Evolutionary conservation across 2,888 invertebrate species (phyloP).

Genomic region (Orthosia incerta): DNA sequence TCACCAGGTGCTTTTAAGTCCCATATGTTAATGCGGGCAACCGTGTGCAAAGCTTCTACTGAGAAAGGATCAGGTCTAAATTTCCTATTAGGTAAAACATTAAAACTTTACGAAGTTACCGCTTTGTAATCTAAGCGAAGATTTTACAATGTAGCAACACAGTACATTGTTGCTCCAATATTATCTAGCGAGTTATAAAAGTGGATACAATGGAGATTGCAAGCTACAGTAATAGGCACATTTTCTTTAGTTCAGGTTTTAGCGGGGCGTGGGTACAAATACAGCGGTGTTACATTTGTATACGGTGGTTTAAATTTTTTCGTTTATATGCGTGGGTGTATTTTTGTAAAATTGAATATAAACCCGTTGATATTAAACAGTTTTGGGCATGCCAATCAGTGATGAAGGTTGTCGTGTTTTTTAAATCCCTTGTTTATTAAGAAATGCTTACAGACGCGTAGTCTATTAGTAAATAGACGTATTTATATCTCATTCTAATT

Average conservation of each 20-base stretch:
- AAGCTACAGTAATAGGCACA: conserved; percentile 23
- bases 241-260: conserved; percentile 25
- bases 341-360: background rate
- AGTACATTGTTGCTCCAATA: conserved; percentile 38
- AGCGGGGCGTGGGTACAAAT: background rate
- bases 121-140: conserved; percentile 4
- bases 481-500: background rate
- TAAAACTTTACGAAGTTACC: conserved; percentile 15
- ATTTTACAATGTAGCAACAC: conserved; percentile 35
- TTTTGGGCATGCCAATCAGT: background rate
- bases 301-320: background rate
- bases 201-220: conserved; percentile 48
- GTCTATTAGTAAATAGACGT: too few species aligned
- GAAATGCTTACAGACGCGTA: background rate
- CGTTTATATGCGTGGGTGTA: too few species aligned
- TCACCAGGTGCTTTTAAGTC: too few species aligned
- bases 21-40: too few species aligned
- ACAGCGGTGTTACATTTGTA: background rate
- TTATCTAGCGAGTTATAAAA: conserved; percentile 49
- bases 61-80: background rate
- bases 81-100: background rate
- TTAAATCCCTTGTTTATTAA: background rate
- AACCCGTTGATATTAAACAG: too few species aligned
- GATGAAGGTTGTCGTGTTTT: background rate
- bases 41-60: too few species aligned